phyloP scores from a whole-genome alignment of 1,140 invertebrate species.

The Cydia pomonella region DNA sequence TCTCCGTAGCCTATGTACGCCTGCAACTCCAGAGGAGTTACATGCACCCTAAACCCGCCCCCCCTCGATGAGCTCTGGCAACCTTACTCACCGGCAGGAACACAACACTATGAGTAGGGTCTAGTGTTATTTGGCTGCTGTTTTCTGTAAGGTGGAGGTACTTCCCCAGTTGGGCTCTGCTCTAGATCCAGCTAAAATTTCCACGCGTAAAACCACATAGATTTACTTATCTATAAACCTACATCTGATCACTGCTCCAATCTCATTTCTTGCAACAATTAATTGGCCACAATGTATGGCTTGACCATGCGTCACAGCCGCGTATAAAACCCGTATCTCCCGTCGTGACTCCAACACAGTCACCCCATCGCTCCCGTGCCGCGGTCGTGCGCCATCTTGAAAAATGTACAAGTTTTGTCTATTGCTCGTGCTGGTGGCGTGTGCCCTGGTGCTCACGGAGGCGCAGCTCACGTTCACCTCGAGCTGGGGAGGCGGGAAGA shows the following conservation, averaged over 20 bases:
- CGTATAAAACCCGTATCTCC: not conserved
- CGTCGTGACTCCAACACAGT: not conserved
- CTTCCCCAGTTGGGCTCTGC: no score
- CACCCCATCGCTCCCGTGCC: not conserved
- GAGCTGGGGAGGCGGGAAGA: constrained; percentile 64
- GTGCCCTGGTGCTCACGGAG: constrained; percentile 49
- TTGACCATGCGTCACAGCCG: constrained; percentile 19
- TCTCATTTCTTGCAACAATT: not conserved
- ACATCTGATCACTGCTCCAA: not conserved
- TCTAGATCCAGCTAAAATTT: no score
- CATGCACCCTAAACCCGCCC: no score
- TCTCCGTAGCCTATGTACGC: no score
- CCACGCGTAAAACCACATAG: not conserved
- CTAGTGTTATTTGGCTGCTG: no score
- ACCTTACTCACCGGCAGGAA: no score
- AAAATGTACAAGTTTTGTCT: constrained; percentile 59
- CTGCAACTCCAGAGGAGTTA: no score
- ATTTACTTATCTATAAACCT: not conserved
- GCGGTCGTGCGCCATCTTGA: constrained; percentile 15
- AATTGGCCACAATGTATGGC: constrained; percentile 11
- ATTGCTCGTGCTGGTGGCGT: constrained; percentile 56
- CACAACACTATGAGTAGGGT: no score
- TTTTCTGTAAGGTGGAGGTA: no score
- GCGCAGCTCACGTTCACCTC: constrained; percentile 70
- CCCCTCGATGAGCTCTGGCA: no score